Percentiles rank a stretch among this genome's conserved stretches.
These are phyloP conservation scores for Oxyscelio sp. DNA, from an alignment of 2,888 invertebrate genomes.

Conservation along the genomic window DNA sequence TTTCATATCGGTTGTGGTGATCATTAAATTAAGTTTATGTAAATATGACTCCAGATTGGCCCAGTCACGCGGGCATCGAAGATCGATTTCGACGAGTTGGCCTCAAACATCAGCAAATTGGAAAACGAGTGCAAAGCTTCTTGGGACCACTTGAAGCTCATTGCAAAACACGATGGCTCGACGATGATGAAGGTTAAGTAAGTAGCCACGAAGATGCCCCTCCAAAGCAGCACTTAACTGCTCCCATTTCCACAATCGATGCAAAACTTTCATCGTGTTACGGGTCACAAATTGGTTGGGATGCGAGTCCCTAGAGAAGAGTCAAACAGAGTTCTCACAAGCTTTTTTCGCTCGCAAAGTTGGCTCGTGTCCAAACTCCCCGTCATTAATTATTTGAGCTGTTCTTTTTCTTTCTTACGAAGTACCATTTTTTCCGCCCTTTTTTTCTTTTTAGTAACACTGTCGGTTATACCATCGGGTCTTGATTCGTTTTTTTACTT, in stretches of 20 bases:
- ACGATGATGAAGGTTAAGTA: slow-evolving; percentile 96
- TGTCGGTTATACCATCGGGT: slow-evolving; percentile 48
- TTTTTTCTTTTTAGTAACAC: slow-evolving; percentile 61
- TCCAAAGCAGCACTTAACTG: slow-evolving; percentile 31
- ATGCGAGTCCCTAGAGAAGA: slow-evolving; percentile 65
- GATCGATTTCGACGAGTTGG: slow-evolving; percentile 98
- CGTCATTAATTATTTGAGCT: slow-evolving; percentile 85
- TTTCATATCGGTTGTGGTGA: slow-evolving; percentile 21
- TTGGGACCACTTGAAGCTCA: slow-evolving; percentile 98
- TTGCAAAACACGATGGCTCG: slow-evolving; percentile 97
- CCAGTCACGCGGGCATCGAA: slow-evolving; percentile 97
- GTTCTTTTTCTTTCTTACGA: slow-evolving; percentile 73
- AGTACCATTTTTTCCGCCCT: slow-evolving; percentile 68
- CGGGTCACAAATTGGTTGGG: slow-evolving; percentile 77
- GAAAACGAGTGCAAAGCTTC: slow-evolving; percentile 99
- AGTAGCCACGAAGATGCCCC: slow-evolving; percentile 80
- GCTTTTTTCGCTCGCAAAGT: slow-evolving; percentile 74
- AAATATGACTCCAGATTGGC: slow-evolving; percentile 91
- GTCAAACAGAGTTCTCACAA: slow-evolving; percentile 49
- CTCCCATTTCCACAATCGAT: slow-evolving; percentile 55
- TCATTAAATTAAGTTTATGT: slow-evolving; percentile 57
- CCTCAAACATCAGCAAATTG: slow-evolving; percentile 94
- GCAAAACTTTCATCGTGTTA: slow-evolving; percentile 51
- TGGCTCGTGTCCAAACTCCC: slow-evolving; percentile 83
- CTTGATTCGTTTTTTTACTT: slow-evolving; percentile 68